Evolutionary conservation across 2,797 vertebrate species (phyloP), one percentile per base, ranked within the genome.

Genomic region (Austrolebias charrua): DNA sequence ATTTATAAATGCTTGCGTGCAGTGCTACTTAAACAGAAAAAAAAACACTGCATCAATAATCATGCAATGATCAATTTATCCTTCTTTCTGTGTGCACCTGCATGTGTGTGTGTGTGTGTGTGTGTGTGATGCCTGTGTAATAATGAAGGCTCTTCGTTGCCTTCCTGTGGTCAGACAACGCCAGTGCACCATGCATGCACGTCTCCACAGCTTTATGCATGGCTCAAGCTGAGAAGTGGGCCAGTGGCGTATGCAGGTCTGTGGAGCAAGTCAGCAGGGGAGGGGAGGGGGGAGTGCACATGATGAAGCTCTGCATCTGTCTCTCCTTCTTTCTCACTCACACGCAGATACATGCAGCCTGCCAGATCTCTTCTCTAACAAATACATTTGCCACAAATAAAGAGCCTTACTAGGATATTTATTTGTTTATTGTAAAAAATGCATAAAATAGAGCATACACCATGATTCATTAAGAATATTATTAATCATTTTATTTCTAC

Each of bases 141-240:
- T 12, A 73, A 57, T 69, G 55, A 87, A 90, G 86, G 90, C 82
- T 88, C 88, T 81, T 79, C 79, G 69, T 87, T 92, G 92, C 92
- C 92, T 86, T 92, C 91, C 71, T 84, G 92, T 92, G 92, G 92
- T 60, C 72, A 84, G 33, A 86, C 35, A 63, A 62, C 64, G 88
- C 15, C 60, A 92, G 66, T 87, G 89, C 92, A 92, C 66, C 55
- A 50, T 69, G 20, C 12, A 20, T 11, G 20, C 4, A 60, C 77
- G 62, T 76, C 19, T 29, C 20, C 31, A 50, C 15, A 59, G 64
- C 24, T 43, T 47, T 52, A 54, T 16, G 43, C 33, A 56, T 56
- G 53, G 60, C 55, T 60, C n/a, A 35, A 31, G 60, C 1, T 65
- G 47, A 43, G 43, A 66, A 76, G 46, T 42, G 11, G 56, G 67